A percentile compares a stretch with the other conserved stretches of the same genome.
These are phyloP conservation scores for Strix aluco DNA, from an alignment of 2,113 vertebrate genomes.

Conservation along the genomic window DNA sequence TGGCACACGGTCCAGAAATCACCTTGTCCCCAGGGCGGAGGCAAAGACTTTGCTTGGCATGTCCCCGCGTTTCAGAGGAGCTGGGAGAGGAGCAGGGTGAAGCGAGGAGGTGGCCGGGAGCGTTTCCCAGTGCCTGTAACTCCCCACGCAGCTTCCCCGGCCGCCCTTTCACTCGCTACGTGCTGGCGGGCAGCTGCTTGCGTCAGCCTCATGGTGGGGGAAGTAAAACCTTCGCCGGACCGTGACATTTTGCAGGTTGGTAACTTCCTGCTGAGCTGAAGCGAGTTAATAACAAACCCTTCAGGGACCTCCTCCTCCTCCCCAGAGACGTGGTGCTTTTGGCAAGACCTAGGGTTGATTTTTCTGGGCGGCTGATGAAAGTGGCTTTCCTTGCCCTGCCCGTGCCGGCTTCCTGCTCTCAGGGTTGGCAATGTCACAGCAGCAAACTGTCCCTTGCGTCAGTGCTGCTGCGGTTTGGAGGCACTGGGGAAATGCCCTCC, in stretches of 20 bases:
- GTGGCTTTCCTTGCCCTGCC: not conserved
- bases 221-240: not conserved
- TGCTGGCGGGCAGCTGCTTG: not conserved
- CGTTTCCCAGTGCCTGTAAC: fast-evolving
- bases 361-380: not conserved
- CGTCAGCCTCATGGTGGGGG: not conserved
- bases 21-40: fast-evolving
- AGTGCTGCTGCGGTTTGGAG: not conserved
- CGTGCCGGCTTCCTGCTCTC: not conserved
- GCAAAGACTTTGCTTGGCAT: fast-evolving
- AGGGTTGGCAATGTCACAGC: not conserved
- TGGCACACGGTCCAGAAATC: fast-evolving
- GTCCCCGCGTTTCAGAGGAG: fast-evolving
- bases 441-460: not conserved
- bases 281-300: slow-evolving; percentile 1
- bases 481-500: not conserved
- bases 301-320: not conserved
- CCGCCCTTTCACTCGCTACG: fast-evolving
- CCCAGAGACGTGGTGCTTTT: not conserved
- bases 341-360: not conserved
- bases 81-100: fast-evolving
- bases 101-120: not conserved
- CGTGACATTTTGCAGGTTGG: not conserved
- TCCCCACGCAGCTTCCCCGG: not conserved
- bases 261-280: not conserved